phyloP scores from a whole-genome alignment of 2,797 vertebrate genomes.

The Sebastolobus altivelis region DNA sequence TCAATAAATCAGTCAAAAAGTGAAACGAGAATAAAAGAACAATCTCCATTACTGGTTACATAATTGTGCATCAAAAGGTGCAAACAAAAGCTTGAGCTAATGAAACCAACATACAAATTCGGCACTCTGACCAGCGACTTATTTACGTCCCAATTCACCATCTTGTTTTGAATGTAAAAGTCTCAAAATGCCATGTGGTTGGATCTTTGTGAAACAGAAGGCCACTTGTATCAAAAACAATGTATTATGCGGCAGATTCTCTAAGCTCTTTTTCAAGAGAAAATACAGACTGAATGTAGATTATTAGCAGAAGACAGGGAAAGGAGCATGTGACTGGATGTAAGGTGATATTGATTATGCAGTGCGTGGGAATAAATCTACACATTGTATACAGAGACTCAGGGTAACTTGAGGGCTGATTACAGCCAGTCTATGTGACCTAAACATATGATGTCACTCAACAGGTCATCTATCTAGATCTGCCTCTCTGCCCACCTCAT shows the following conservation, averaged over 20 bases:
- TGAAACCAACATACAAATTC: not conserved
- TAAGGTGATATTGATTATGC: conserved; percentile 8
- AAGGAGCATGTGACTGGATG: not conserved
- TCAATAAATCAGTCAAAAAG: not conserved
- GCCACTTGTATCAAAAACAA: not conserved
- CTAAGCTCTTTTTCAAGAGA: not conserved
- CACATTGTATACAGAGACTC: not conserved
- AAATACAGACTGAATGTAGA: not conserved
- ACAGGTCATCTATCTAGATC: conserved; percentile 23
- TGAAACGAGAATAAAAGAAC: not conserved
- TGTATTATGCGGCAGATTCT: not conserved
- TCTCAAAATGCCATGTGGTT: not conserved
- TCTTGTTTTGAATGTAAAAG: not conserved
- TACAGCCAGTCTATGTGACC: conserved; percentile 23
- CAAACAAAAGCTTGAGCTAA: not conserved
- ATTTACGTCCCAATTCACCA: not conserved
- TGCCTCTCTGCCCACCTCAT: conserved; percentile 6
- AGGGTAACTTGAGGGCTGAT: conserved; percentile 17
- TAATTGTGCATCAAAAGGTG: not conserved
- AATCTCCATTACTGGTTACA: not conserved
- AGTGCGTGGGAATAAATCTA: conserved; percentile 11
- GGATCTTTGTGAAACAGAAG: not conserved
- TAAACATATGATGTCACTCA: conserved; percentile 41
- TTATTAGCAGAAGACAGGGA: not conserved
- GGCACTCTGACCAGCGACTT: too few species aligned